Conservation (phyloP, 2,888 invertebrate species). For the Taphrorychus bicolor region DNA sequence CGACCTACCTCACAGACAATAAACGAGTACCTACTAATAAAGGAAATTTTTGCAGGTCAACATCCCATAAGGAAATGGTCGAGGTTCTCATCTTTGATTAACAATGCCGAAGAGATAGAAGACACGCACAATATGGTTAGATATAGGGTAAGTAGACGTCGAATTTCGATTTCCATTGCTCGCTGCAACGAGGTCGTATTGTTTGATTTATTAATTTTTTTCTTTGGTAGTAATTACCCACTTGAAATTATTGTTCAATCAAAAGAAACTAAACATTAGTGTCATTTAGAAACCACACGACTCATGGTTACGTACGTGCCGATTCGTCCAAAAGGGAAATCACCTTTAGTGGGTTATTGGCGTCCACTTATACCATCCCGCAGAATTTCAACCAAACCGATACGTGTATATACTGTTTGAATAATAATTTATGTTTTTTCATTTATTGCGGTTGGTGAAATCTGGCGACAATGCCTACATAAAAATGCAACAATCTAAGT, state of each 20-base stretch:
- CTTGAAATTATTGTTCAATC: neutral
- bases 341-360: conserved; percentile 15
- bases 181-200: neutral
- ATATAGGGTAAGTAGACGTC: conserved; percentile 43
- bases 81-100: conserved; percentile 11
- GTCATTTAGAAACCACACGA: neutral
- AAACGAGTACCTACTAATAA: too few species aligned
- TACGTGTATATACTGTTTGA: neutral
- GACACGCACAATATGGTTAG: conserved; percentile 43
- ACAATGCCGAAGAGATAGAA: conserved; percentile 36
- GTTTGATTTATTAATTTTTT: neutral
- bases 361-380: conserved; percentile 10
- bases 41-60: conserved; percentile 29
- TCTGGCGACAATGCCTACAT: neutral
- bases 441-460: neutral
- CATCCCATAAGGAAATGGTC: conserved; percentile 16
- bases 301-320: conserved; percentile 5
- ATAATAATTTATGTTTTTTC: conserved; percentile 20
- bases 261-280: neutral
- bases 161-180: neutral
- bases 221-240: neutral
- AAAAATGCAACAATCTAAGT: neutral
- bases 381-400: conserved; percentile 15
- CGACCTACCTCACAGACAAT: too few species aligned
- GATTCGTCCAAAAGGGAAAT: conserved; percentile 18